These are phyloP conservation scores for Palythoa heliodiscus DNA, from an alignment of 92 coral and sea anemone genomes.

Conservation along the genomic window DNA sequence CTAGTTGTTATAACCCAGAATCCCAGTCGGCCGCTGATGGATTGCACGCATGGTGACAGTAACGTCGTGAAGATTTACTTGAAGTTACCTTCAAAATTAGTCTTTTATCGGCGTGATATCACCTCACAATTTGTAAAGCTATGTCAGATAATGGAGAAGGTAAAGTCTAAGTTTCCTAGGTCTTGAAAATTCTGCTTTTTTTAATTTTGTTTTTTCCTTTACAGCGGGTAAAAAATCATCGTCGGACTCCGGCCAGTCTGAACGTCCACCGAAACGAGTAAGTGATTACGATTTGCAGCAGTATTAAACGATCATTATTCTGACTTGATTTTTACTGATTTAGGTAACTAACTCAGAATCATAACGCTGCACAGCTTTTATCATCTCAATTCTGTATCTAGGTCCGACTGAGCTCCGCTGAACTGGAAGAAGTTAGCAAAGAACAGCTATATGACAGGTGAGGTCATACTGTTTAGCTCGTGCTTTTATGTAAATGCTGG, in stretches of 20 bases:
- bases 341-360: not conserved
- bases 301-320: not conserved
- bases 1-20: constrained; percentile 34
- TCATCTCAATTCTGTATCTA: constrained; percentile 17
- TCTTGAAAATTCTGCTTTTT: not conserved
- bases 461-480: constrained; percentile 29
- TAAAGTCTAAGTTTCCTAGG: constrained; percentile 21
- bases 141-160: constrained; percentile 92
- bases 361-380: not conserved
- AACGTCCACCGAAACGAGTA: constrained; percentile 83
- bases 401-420: constrained; percentile 74
- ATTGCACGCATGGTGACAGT: constrained; percentile 60
- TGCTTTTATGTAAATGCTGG: not conserved
- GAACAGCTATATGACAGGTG: constrained; percentile 69
- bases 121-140: constrained; percentile 37
- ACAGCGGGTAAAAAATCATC: constrained; percentile 68
- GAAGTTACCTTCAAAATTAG: constrained; percentile 4
- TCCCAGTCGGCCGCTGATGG: constrained; percentile 47
- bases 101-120: constrained; percentile 48
- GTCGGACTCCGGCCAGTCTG: constrained; percentile 58
- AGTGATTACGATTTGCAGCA: not conserved
- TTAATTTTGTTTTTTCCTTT: constrained; percentile 38
- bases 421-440: constrained; percentile 67
- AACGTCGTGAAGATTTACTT: constrained; percentile 3
- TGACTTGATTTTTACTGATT: no score